These are phyloP conservation scores for Drosophila neotestacea DNA, from an alignment of 2,888 invertebrate genomes.

Conservation along the genomic window DNA sequence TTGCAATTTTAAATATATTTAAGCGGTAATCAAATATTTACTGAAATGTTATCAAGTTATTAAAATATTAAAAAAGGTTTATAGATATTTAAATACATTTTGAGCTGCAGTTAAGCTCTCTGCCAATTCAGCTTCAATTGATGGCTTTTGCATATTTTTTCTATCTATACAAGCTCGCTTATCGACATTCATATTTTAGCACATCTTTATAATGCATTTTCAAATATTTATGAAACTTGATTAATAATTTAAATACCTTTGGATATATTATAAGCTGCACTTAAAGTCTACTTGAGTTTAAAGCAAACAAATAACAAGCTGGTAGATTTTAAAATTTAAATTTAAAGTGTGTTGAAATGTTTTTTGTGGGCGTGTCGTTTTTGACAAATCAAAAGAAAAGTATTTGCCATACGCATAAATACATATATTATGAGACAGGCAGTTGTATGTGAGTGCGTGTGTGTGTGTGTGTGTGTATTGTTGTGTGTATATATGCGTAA, in stretches of 20 bases:
- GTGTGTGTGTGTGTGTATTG: conserved; percentile 8
- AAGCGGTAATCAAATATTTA: too few species aligned
- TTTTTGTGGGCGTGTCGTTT: conserved; percentile 24
- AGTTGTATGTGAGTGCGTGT: conserved; percentile 1
- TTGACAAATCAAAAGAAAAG: conserved; percentile 50
- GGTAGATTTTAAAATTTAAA: conserved; percentile 5
- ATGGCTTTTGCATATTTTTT: too few species aligned
- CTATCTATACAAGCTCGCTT: too few species aligned
- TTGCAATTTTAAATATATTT: too few species aligned
- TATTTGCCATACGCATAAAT: conserved; percentile 59
- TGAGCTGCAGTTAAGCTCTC: too few species aligned
- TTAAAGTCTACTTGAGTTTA: background rate
- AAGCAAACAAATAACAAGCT: background rate
- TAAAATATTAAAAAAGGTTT: too few species aligned
- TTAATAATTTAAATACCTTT: background rate
- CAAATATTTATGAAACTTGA: conserved; percentile 4
- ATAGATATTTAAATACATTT: too few species aligned
- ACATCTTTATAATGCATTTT: background rate
- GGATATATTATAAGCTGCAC: background rate
- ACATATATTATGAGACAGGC: conserved; percentile 56
- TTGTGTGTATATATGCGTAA: conserved; percentile 14
- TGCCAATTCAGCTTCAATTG: too few species aligned
- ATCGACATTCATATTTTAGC: background rate
- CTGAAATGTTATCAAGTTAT: too few species aligned
- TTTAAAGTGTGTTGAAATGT: conserved; percentile 17